Base-by-base conservation (phyloP, 2,888 invertebrate genomes). In the Andrena camellia region DNA sequence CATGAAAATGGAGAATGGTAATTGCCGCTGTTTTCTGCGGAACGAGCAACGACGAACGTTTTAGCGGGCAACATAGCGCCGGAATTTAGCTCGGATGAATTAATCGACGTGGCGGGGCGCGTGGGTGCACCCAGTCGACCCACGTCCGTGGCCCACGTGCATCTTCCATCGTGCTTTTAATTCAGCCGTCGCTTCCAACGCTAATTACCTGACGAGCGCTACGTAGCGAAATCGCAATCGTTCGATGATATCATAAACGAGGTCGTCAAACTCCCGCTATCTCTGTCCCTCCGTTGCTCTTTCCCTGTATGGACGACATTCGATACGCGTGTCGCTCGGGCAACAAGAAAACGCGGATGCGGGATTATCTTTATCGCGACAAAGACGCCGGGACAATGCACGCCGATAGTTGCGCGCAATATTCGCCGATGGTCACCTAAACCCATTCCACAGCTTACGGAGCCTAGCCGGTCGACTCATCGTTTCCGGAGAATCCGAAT, bases 71-170 rank as follows among this genome's bases (percentile, higher is more conserved):
- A 81, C 70, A 83, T 75, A 75, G 75, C 72, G 42, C 48, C 70
- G 74, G 83, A 81, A 77, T 81, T 73, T 70, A 60, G 63, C 69
- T 52, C 76, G 70, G 80, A 86, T 80, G 79, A 88, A 86, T 88
- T 77, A 80, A 88, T 84, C 79, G 79, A 85, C 73, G 77, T 54
- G 74, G 62, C 73, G 48, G 62, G 57, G 62, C 29, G 76, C 79
- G 78, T 88, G 72, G 83, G 57, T 63, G 81, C 20, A 7, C 1
- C 23, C 6, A 17, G 8, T 69, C 91, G 81, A 78, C 90, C 91
- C 89, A 91, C 91, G 89, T 88, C 66, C 78, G 42, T 73, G 85
- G 88, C 90, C 90, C 89, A 92, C 90, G 89, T 91, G 85, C 83
- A 71, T 88, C 74, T 80, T 84, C 83, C 80, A 67, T 86, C 72